A percentile compares a stretch with the other conserved stretches of the same genome.
These are phyloP conservation scores for Pica pica DNA, from an alignment of 2,113 vertebrate species.

Conservation along the genomic window DNA sequence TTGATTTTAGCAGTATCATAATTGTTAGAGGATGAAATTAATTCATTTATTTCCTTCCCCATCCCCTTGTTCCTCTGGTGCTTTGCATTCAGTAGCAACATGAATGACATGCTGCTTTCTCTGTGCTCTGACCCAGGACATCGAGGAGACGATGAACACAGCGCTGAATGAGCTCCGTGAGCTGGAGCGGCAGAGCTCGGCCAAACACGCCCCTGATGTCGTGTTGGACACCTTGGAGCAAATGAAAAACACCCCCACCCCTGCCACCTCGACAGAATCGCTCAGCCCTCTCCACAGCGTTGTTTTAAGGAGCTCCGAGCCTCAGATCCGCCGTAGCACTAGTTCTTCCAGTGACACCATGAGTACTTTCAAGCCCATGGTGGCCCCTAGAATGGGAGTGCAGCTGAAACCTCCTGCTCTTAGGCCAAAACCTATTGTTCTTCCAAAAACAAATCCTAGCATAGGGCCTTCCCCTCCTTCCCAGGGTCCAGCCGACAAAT, in stretches of 20 bases:
- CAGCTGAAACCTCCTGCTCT: conserved; percentile 94
- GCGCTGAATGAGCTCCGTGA: conserved; percentile 95
- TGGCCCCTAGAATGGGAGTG: conserved; percentile 93
- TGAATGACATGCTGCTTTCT: neutral
- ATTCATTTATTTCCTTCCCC: neutral
- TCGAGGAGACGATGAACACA: conserved; percentile 98
- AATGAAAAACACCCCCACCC: conserved; percentile 77
- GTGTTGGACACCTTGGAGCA: conserved; percentile 97
- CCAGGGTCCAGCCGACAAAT: conserved; percentile 92
- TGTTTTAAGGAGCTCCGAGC: conserved; percentile 80
- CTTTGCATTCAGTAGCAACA: neutral
- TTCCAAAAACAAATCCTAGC: conserved; percentile 87
- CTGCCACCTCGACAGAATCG: conserved; percentile 81
- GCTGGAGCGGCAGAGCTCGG: conserved; percentile 93
- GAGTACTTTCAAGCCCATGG: conserved; percentile 94
- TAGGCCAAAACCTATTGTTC: conserved; percentile 91
- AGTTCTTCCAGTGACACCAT: conserved; percentile 92
- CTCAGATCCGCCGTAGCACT: conserved; percentile 87
- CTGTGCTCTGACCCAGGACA: conserved; percentile 80
- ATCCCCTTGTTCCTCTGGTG: neutral
- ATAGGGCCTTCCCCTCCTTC: conserved; percentile 78
- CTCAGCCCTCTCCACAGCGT: conserved; percentile 86
- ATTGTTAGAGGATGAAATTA: neutral
- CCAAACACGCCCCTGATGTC: conserved; percentile 92
- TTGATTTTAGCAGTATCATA: neutral